Evolutionary conservation across 2,113 vertebrate species (phyloP), one percentile per base, ranked within the genome.

Genomic region (Brachyhypopomus occidentalis): DNA sequence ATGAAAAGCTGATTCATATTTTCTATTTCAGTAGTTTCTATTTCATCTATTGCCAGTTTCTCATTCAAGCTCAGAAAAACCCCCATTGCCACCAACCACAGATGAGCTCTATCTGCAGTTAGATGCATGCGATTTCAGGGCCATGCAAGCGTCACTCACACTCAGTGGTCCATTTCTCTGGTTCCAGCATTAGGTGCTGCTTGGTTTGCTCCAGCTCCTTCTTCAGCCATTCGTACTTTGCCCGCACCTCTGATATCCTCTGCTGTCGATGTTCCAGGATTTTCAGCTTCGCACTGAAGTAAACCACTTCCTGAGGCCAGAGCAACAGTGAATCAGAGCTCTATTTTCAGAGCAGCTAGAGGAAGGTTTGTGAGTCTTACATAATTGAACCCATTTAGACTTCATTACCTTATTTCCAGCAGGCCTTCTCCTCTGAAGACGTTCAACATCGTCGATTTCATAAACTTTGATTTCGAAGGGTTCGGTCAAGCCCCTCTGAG

Each of bases 391-490:
- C 72, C 77, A 17, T 55, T 45, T 25, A n/a, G 16, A 23, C 64
- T 14, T 48, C 60, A 27, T 92, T 88, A 99, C 98, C 94, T 97
- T 97, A 92, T 82, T 91, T 60, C 91, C 90, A 12, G 88, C 91
- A 14, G 92, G 94, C 71, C 94, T 93, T 70, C 95, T 94, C 84
- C 95, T 92, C 89, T 98, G 96, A 55, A 99, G 94, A 63, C 97
- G 94, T 77, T 99, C 96, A 6, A 99, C 96, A 0, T 99, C 97
- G 19, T 99, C 98, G 2, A 99, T 99, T 85, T 99, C 97, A n/a
- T 99, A 99, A 73, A 99, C 97, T 85, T 98, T 99, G 86, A 99
- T 99, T 92, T 98, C 97, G 27, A 99, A 99, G 70, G 96, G 95
- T 78, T 99, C 97, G 23, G 94, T 91, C 56, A 92, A 60, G 8